These are phyloP conservation scores for Ormia ochracea DNA, from an alignment of 2,888 invertebrate species.

Conservation along the genomic window DNA sequence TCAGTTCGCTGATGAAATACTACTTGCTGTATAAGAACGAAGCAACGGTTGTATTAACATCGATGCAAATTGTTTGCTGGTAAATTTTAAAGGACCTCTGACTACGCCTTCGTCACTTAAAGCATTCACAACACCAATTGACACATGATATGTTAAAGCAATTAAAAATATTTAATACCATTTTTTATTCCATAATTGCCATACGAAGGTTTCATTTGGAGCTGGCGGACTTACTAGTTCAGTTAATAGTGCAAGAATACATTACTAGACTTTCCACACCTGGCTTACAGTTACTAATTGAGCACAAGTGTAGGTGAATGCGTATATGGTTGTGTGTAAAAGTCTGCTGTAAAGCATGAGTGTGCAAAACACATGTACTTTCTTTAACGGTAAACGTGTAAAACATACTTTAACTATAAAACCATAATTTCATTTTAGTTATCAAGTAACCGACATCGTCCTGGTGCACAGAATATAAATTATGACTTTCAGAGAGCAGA, in stretches of 20 bases:
- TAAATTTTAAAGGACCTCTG: no score
- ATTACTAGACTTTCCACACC: neutral
- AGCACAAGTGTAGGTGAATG: neutral
- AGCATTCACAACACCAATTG: no score
- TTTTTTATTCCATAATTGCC: no score
- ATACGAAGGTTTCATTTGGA: no score
- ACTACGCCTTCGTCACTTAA: no score
- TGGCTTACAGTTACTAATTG: neutral
- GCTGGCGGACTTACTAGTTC: no score
- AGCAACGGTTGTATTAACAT: no score
- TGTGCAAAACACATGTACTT: neutral
- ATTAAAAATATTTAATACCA: no score
- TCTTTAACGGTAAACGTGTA: neutral
- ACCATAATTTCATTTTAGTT: slow-evolving; percentile 15
- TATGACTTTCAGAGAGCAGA: neutral
- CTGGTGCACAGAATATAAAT: neutral
- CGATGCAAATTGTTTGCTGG: no score
- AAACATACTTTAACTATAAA: neutral
- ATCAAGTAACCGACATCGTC: slow-evolving; percentile 3
- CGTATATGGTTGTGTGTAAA: neutral
- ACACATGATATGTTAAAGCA: no score
- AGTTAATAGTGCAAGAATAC: neutral
- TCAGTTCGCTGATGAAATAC: no score
- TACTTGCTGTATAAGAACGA: no score
- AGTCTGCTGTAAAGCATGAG: neutral